phyloP scores from a whole-genome alignment of 2,113 vertebrate species.

The Lucifuga dentata region DNA sequence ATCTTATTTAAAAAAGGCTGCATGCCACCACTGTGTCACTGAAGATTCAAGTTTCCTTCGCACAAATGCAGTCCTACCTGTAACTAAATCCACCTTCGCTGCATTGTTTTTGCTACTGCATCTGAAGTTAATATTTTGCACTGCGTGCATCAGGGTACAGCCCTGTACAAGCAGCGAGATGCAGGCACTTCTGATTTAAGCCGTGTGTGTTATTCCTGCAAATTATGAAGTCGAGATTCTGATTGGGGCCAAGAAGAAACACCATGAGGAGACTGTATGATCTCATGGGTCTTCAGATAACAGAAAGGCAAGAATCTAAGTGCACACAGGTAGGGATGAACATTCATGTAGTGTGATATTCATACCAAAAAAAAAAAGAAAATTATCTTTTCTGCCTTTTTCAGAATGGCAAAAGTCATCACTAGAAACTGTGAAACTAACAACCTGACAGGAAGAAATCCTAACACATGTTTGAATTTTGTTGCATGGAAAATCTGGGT shows the following conservation, averaged over 20 bases:
- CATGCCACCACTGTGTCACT: neutral
- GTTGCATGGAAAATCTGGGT: too few relatives aligned
- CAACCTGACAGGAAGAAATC: too few relatives aligned
- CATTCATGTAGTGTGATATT: too few relatives aligned
- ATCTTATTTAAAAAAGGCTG: constrained; percentile 12
- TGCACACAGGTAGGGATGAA: neutral
- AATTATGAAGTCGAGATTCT: neutral
- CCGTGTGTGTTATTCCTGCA: neutral
- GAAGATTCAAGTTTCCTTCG: constrained; percentile 22
- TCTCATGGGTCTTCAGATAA: neutral
- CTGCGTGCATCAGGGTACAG: constrained; percentile 1
- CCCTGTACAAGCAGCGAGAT: neutral
- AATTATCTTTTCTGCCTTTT: too few relatives aligned
- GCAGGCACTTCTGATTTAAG: neutral
- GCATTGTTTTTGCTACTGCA: constrained; percentile 20
- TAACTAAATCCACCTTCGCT: constrained; percentile 36
- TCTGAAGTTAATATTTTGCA: constrained; percentile 31
- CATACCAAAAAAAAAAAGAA: too few relatives aligned
- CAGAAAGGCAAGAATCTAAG: neutral
- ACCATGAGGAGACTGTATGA: neutral
- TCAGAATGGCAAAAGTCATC: too few relatives aligned
- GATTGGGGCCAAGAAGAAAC: neutral
- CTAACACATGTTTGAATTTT: too few relatives aligned
- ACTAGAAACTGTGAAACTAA: too few relatives aligned
- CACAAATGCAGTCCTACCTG: constrained; percentile 22